Conservation (phyloP, 2,888 invertebrate genomes). For the Lydus trimaculatus region DNA sequence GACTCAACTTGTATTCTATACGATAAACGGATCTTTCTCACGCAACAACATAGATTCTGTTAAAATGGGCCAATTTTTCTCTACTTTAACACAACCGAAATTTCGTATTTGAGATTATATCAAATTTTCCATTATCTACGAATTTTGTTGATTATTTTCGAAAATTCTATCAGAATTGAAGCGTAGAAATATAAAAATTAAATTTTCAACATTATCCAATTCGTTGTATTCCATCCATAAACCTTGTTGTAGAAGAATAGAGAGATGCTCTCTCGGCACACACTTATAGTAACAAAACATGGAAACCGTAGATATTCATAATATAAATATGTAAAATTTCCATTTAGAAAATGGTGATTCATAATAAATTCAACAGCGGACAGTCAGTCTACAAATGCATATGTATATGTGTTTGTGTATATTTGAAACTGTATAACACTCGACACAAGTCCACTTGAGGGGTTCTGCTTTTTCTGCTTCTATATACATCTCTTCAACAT, state of each 20-base stretch:
- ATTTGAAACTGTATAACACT: slow-evolving; percentile 26
- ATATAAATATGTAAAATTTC: slow-evolving; percentile 61
- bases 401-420: slow-evolving; percentile 9
- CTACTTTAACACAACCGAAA: neutral
- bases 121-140: neutral
- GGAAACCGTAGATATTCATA: slow-evolving; percentile 47
- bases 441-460: slow-evolving; percentile 27
- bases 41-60: slow-evolving; percentile 34
- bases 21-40: slow-evolving; percentile 40
- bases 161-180: neutral
- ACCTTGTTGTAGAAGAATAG: slow-evolving; percentile 32
- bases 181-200: neutral
- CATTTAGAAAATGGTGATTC: slow-evolving; percentile 60
- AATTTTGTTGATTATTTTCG: neutral
- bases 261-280: slow-evolving; percentile 11
- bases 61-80: slow-evolving; percentile 5
- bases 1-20: slow-evolving; percentile 35
- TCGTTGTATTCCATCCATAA: slow-evolving; percentile 15
- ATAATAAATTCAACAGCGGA: slow-evolving; percentile 59
- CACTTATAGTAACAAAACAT: slow-evolving; percentile 24
- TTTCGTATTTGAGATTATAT: no score
- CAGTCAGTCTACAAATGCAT: slow-evolving; percentile 56
- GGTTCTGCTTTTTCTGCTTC: slow-evolving; percentile 15
- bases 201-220: neutral
- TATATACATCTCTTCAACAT: slow-evolving; percentile 31